phyloP scores from a whole-genome alignment of 1,140 invertebrate genomes.

The Cydia splendana region DNA sequence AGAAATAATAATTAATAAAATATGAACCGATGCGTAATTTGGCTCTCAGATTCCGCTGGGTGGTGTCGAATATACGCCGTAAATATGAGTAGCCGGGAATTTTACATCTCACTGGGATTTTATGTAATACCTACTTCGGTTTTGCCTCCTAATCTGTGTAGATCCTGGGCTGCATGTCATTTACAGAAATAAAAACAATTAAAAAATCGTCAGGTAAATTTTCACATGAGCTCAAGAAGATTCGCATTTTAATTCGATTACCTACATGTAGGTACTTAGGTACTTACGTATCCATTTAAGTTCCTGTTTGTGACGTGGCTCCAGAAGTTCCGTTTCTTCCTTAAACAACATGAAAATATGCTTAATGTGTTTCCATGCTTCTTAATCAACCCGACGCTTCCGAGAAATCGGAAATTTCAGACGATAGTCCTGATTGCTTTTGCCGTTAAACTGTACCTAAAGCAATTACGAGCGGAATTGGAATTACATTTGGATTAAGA shows the following conservation, averaged over 20 bases:
- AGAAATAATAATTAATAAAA: slow-evolving; percentile 20
- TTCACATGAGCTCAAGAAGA: too few species aligned
- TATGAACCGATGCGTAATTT: slow-evolving; percentile 6
- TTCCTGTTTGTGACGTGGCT: not conserved
- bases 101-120: too few species aligned
- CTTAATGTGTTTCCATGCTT: not conserved
- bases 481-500: slow-evolving; percentile 26
- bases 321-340: not conserved
- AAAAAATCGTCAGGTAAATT: too few species aligned
- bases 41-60: not conserved
- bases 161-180: too few species aligned
- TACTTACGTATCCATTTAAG: not conserved
- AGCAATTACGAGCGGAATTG: slow-evolving; percentile 8
- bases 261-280: too few species aligned
- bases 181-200: too few species aligned
- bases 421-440: slow-evolving; percentile 21
- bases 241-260: too few species aligned
- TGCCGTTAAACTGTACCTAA: not conserved
- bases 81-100: not conserved
- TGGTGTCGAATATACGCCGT: slow-evolving; percentile 4
- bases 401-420: not conserved
- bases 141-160: too few species aligned
- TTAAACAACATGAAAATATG: not conserved
- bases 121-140: too few species aligned
- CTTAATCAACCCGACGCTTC: not conserved